Base-by-base conservation (phyloP, 2,888 invertebrate species). In the Creontiades dilutus region DNA sequence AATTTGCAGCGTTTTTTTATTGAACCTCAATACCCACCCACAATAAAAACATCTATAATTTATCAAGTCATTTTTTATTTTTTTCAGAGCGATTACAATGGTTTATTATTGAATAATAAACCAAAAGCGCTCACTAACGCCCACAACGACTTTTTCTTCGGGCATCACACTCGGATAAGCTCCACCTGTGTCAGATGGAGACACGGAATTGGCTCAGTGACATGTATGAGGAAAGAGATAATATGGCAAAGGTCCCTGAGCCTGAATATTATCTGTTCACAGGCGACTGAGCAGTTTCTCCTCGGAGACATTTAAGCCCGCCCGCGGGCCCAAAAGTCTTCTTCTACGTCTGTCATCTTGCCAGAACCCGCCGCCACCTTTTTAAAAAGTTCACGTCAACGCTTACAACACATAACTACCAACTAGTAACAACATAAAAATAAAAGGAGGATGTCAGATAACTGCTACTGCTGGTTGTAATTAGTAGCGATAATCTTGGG, bases 261-360 rank as follows among this genome's bases (percentile, higher is more conserved):
- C 61, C 61, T 61, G 61, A 61, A 61, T 61, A 61, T 61, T 61
- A 61, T 61, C 61, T 61, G n/a, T 61, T 19, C 61, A 61, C 61
- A 19, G 61, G 61, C 61, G 61, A 61, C 61, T 61, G 61, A 61
- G 61, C 61, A 61, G 19, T 14, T 61, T 61, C 19, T n/a, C 61
- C 61, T 19, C 9, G 61, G 61, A 61, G 61, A 61, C 61, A 61
- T 61, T 61, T 61, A 61, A 61, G 61, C 61, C 19, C 61, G 61
- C 61, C 61, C 16, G n/a, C 61, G n/a, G n/a, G 9, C 61, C 61
- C 61, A 19, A 61, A 61, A 61, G n/a, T 61, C 61, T 52, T 4
- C 57, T 57, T 19, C 61, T 61, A 9, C 61, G 61, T 19, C 61
- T 61, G 61, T 61, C 61, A 61, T 2, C 16, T 61, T 61, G 61